Conservation (phyloP, 2,113 vertebrate species). For the Plecturocebus donacophilus region DNA sequence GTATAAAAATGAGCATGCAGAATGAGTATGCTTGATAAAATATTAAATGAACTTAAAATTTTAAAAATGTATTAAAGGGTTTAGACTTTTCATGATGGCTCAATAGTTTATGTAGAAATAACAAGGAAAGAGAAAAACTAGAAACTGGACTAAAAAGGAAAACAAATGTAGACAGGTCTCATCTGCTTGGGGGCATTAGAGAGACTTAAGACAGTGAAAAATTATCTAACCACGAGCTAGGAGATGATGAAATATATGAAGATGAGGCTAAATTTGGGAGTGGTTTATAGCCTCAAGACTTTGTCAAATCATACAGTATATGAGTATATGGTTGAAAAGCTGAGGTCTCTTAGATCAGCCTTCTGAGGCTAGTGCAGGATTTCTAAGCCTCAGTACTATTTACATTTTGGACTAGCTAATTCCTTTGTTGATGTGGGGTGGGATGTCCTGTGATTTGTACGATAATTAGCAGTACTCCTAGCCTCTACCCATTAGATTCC, state of each 20-base stretch:
- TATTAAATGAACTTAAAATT: not conserved
- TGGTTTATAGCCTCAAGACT: not conserved
- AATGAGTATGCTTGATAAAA: not conserved
- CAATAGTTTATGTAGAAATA: not conserved
- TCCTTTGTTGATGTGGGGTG: not conserved
- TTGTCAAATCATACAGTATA: not conserved
- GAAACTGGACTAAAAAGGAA: not conserved
- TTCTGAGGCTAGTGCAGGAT: not conserved
- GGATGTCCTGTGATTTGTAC: not conserved
- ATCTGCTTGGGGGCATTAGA: not conserved
- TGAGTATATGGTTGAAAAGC: not conserved
- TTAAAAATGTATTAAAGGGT: not conserved
- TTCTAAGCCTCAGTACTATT: not conserved
- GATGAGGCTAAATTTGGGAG: not conserved
- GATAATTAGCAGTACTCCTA: not conserved
- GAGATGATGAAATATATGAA: not conserved
- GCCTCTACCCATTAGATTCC: not conserved
- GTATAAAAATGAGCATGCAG: not conserved
- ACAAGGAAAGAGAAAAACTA: not conserved
- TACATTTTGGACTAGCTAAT: not conserved
- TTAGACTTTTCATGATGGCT: not conserved
- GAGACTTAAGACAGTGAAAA: not conserved
- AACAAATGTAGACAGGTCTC: not conserved
- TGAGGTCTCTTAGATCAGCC: not conserved
- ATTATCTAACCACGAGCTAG: not conserved